Percentiles rank a stretch among this genome's conserved stretches.
Conservation (phyloP, 2,888 invertebrate species). For the Piscicola geometra region DNA sequence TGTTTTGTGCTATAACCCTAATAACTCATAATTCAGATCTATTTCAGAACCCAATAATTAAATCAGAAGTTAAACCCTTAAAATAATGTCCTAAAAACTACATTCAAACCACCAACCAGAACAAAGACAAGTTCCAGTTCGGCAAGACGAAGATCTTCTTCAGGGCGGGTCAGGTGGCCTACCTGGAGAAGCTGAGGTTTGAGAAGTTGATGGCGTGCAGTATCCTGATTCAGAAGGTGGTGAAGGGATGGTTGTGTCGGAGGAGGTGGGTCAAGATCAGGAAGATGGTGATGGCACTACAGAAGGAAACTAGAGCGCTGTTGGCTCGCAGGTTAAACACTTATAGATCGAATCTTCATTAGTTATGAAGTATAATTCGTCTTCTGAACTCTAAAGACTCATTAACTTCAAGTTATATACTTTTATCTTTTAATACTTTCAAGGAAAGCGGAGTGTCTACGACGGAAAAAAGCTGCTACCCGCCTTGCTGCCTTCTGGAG, state of each 20-base stretch:
- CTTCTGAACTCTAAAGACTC: no score
- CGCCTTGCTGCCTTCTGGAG: slow-evolving; percentile 51
- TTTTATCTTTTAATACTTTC: no score
- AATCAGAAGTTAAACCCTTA: no score
- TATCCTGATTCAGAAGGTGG: slow-evolving; percentile 82
- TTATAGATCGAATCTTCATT: no score
- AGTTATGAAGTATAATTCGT: no score
- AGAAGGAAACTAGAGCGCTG: slow-evolving; percentile 74
- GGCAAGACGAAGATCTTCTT: slow-evolving; percentile 97
- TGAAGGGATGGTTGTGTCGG: slow-evolving; percentile 75
- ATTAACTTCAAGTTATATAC: no score
- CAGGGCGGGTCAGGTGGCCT: slow-evolving; percentile 95
- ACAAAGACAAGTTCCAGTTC: slow-evolving; percentile 86
- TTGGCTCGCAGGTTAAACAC: slow-evolving; percentile 77
- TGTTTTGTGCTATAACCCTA: no score
- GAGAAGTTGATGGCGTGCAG: slow-evolving; percentile 77
- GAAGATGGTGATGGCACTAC: slow-evolving; percentile 67
- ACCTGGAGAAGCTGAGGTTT: slow-evolving; percentile 83
- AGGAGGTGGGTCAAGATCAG: slow-evolving; percentile 66
- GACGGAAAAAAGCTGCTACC: slow-evolving; percentile 50
- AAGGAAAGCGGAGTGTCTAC: slow-evolving; percentile 47
- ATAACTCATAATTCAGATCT: no score
- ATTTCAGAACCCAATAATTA: no score
- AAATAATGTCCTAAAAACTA: no score
- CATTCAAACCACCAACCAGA: slow-evolving; percentile 54